These are phyloP conservation scores for Diuraphis noxia DNA, from an alignment of 1,140 invertebrate species.

Conservation along the genomic window DNA sequence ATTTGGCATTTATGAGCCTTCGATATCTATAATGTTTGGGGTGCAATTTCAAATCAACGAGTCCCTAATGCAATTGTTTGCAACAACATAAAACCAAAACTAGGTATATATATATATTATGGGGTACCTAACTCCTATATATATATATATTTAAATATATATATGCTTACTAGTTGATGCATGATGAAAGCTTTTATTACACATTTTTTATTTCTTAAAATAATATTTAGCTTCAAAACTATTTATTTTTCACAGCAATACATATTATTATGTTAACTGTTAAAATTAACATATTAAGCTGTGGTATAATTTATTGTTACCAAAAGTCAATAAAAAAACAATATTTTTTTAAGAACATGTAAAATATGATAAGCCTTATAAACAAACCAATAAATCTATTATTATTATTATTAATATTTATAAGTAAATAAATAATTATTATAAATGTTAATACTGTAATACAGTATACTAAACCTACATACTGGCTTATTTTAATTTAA, in stretches of 20 bases:
- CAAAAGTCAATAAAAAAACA: neutral
- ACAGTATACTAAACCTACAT: neutral
- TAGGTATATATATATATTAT: no score
- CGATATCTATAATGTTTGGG: neutral
- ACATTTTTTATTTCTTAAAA: neutral
- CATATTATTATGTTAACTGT: neutral
- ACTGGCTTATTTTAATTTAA: neutral
- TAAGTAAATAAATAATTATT: neutral
- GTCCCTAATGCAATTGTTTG: neutral
- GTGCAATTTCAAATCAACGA: neutral
- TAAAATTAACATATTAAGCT: neutral
- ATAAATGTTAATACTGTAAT: neutral
- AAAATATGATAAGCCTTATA: constrained; percentile 11
- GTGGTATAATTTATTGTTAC: neutral
- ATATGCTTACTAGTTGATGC: neutral
- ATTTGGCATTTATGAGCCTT: neutral
- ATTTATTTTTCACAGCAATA: neutral
- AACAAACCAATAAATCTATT: neutral
- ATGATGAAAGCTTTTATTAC: neutral
- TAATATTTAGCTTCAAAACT: neutral
- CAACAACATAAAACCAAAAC: neutral
- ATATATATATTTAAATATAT: no score
- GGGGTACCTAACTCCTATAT: no score
- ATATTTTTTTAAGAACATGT: neutral
- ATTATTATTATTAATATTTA: neutral